Evolutionary conservation across 2,888 invertebrate genomes (phyloP).

Genomic region (Athripsodes cinereus): DNA sequence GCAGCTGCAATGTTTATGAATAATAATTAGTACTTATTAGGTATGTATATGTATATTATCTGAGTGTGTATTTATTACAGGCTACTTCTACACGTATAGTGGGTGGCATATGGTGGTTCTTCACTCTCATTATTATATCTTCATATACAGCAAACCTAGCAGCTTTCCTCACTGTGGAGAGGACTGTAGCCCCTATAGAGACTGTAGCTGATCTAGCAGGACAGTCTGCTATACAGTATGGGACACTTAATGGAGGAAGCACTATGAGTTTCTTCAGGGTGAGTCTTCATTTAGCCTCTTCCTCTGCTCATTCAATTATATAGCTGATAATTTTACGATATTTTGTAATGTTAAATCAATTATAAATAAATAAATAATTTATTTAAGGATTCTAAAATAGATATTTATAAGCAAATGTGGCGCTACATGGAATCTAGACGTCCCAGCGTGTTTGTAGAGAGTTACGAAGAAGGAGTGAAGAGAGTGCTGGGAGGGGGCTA

Average conservation of each 20-base stretch:
- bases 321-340: not conserved
- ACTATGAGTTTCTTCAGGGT: slow-evolving; percentile 98
- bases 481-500: slow-evolving; percentile 85
- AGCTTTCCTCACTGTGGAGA: slow-evolving; percentile 95
- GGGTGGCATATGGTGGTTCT: slow-evolving; percentile 99
- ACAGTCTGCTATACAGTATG: slow-evolving; percentile 90
- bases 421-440: slow-evolving; percentile 75
- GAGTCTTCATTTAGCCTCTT: slow-evolving; percentile 34
- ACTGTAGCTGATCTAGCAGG: slow-evolving; percentile 92
- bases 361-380: no score
- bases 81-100: slow-evolving; percentile 92
- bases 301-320: not conserved
- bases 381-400: slow-evolving; percentile 77
- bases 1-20: not conserved
- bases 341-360: not conserved
- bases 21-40: not conserved
- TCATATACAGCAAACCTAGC: slow-evolving; percentile 98
- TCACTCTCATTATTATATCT: slow-evolving; percentile 95
- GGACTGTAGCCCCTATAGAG: slow-evolving; percentile 93
- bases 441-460: slow-evolving; percentile 78
- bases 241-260: slow-evolving; percentile 88
- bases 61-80: slow-evolving; percentile 39
- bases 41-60: not conserved
- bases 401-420: slow-evolving; percentile 93
- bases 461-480: slow-evolving; percentile 87